Conservation (phyloP, 92 coral and sea anemone species). For the Hydrozoanthus gracilis region DNA sequence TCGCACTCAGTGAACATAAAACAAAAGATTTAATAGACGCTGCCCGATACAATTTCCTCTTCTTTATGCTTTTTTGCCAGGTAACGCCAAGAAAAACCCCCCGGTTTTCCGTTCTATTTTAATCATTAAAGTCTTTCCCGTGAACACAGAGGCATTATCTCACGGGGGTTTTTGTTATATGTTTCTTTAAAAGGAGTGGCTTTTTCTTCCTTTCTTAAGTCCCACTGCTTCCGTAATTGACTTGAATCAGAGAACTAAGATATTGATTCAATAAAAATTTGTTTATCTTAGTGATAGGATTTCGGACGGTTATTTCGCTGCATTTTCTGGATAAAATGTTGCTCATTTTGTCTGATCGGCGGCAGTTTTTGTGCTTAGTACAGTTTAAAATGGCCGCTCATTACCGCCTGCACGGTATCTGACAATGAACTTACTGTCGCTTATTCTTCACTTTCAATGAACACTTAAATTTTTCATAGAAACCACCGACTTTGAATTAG, state of each 20-base stretch:
- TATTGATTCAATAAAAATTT: not conserved
- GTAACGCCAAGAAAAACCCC: not conserved
- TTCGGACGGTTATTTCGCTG: not conserved
- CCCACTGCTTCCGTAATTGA: constrained; percentile 18
- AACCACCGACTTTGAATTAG: no score
- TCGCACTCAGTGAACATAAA: no score
- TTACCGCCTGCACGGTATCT: not conserved
- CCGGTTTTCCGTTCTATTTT: constrained; percentile 28
- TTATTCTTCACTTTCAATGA: no score
- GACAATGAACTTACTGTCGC: not conserved
- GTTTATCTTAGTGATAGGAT: constrained; percentile 1
- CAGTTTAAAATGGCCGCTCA: not conserved
- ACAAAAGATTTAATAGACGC: not conserved
- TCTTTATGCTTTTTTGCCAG: not conserved
- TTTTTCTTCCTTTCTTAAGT: constrained; percentile 10
- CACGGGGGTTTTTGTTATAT: not conserved
- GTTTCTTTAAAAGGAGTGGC: constrained; percentile 16
- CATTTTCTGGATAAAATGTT: not conserved
- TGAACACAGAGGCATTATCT: constrained; percentile 2
- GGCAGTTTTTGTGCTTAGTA: not conserved
- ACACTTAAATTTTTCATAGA: no score
- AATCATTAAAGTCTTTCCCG: constrained; percentile 13
- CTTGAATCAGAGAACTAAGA: constrained; percentile 7
- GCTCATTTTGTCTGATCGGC: not conserved
- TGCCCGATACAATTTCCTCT: no score